phyloP scores from a whole-genome alignment of 2,888 invertebrate genomes.

The Tenthredo scrophulariae region DNA sequence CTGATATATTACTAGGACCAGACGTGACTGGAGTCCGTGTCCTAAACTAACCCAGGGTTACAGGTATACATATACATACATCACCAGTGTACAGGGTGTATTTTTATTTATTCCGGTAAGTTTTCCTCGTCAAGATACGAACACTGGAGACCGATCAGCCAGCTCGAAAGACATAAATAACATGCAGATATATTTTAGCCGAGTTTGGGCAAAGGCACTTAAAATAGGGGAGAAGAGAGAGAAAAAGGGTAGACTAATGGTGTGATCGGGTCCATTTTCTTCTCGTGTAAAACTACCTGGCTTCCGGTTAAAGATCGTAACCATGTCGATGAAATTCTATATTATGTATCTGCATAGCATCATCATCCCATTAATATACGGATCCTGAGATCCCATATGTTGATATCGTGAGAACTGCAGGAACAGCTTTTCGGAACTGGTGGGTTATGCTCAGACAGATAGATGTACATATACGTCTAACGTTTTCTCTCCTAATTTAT shows the following conservation, averaged over 20 bases:
- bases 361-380: slow-evolving; percentile 18
- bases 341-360: neutral
- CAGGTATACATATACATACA: neutral
- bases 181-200: neutral
- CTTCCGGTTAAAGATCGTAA: slow-evolving; percentile 1
- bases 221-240: neutral
- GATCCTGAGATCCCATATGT: neutral
- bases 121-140: neutral
- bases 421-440: neutral
- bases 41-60: slow-evolving; percentile 7
- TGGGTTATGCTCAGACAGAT: neutral
- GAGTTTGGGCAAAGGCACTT: neutral
- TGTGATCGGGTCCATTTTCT: neutral
- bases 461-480: too few species aligned
- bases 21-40: neutral
- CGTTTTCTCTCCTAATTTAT: slow-evolving; percentile 1
- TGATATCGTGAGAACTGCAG: slow-evolving; percentile 21
- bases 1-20: slow-evolving; percentile 19
- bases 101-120: neutral
- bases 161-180: neutral
- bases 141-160: neutral
- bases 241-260: slow-evolving; percentile 14
- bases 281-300: neutral
- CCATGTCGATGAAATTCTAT: neutral
- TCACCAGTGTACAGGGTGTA: neutral